These are phyloP conservation scores for Hemithea aestivaria DNA, from an alignment of 2,888 invertebrate genomes.

Conservation along the genomic window DNA sequence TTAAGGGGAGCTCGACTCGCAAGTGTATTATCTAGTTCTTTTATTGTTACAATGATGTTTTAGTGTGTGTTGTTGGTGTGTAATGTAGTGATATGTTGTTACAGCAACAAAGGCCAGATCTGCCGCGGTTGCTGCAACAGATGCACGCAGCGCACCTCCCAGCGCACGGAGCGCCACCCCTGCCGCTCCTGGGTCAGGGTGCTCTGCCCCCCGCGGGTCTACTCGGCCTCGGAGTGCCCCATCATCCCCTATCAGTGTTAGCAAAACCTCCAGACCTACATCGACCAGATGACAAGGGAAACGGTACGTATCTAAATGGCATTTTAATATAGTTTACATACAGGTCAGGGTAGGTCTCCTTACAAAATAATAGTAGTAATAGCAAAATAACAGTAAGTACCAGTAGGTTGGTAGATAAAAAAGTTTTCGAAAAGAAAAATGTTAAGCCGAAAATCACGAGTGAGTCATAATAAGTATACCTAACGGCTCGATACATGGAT, in stretches of 20 bases:
- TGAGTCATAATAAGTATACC: constrained; percentile 36
- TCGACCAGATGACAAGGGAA: constrained; percentile 86
- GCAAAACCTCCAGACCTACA: constrained; percentile 88
- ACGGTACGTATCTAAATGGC: constrained; percentile 77
- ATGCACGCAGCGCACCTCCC: constrained; percentile 94
- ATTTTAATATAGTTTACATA: too few relatives aligned
- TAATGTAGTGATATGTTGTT: constrained; percentile 32
- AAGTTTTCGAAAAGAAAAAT: constrained; percentile 6
- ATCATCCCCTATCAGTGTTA: constrained; percentile 87
- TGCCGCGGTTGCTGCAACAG: constrained; percentile 91
- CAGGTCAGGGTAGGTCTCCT: too few relatives aligned
- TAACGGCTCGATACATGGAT: constrained; percentile 57
- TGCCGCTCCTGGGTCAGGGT: constrained; percentile 75
- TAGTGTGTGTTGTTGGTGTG: background rate
- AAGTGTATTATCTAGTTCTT: constrained; percentile 4
- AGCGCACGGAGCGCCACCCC: constrained; percentile 85
- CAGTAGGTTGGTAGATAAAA: background rate
- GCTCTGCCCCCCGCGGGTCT: constrained; percentile 79
- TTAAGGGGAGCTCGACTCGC: constrained; percentile 6
- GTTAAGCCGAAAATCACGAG: constrained; percentile 32
- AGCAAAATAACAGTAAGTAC: too few relatives aligned
- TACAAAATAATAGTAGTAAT: too few relatives aligned
- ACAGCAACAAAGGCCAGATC: constrained; percentile 92
- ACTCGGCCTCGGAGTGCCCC: constrained; percentile 83
- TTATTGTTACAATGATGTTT: too few relatives aligned